A percentile compares a stretch with the other conserved stretches of the same genome.
phyloP scores from a whole-genome alignment of 2,113 vertebrate genomes.

The Trematocara nigrifrons region DNA sequence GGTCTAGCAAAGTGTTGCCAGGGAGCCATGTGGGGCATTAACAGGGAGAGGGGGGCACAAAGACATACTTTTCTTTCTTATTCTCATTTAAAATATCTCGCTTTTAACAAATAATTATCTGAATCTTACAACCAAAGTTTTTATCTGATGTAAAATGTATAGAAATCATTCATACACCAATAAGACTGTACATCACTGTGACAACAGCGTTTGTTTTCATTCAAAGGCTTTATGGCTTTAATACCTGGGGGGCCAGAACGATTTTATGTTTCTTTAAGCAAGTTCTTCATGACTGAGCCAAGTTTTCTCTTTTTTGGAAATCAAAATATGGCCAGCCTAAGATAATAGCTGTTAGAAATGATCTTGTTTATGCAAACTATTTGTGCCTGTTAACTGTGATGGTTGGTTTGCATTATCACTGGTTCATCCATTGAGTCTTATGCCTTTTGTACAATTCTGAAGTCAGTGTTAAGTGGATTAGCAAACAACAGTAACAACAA shows the following conservation, averaged over 20 bases:
- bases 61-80: neutral
- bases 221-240: neutral
- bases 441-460: neutral
- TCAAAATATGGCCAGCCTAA: neutral
- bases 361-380: neutral
- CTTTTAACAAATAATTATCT: rapidly evolving
- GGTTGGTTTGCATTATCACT: neutral
- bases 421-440: neutral
- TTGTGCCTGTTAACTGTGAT: neutral
- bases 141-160: neutral
- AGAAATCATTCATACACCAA: neutral
- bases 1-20: rapidly evolving
- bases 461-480: neutral
- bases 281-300: neutral
- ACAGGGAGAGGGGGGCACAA: too few species aligned
- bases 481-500: neutral
- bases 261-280: neutral
- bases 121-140: neutral
- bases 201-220: rapidly evolving
- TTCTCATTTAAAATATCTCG: neutral
- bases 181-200: neutral
- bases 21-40: too few species aligned
- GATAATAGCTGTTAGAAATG: neutral
- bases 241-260: neutral
- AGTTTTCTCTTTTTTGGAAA: neutral